phyloP scores from a whole-genome alignment of 2,888 invertebrate genomes.

The Nymphalis urticae region DNA sequence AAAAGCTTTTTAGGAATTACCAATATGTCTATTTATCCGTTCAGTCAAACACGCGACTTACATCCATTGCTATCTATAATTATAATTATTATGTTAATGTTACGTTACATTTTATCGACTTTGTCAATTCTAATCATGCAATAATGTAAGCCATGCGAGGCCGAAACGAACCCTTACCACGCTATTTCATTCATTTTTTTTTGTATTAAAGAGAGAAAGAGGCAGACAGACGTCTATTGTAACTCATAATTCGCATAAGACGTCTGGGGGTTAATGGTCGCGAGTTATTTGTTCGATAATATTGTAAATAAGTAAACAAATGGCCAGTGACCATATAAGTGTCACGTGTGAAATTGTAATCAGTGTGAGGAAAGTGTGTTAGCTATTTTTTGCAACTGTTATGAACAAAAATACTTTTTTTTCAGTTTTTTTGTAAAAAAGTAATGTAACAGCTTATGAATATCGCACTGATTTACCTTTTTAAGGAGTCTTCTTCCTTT shows the following conservation, averaged over 20 bases:
- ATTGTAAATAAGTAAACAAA: background rate
- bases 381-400: too few species aligned
- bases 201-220: conserved; percentile 37
- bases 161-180: conserved; percentile 40
- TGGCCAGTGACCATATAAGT: background rate
- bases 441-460: too few species aligned
- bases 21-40: too few species aligned
- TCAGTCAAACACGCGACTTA: too few species aligned
- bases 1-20: too few species aligned
- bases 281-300: background rate
- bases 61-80: background rate
- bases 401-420: too few species aligned
- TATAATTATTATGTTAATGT: background rate
- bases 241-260: conserved; percentile 19
- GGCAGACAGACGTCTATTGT: conserved; percentile 29
- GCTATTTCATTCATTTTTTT: conserved; percentile 39
- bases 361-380: background rate
- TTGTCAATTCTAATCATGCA: conserved; percentile 44
- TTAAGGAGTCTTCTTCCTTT: too few species aligned
- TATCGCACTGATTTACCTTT: too few species aligned
- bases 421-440: too few species aligned
- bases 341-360: background rate
- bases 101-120: background rate
- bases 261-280: conserved; percentile 6
- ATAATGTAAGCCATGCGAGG: conserved; percentile 48